phyloP scores from a whole-genome alignment of 2,113 vertebrate species.

The Cyprinodon brontotheroides region DNA sequence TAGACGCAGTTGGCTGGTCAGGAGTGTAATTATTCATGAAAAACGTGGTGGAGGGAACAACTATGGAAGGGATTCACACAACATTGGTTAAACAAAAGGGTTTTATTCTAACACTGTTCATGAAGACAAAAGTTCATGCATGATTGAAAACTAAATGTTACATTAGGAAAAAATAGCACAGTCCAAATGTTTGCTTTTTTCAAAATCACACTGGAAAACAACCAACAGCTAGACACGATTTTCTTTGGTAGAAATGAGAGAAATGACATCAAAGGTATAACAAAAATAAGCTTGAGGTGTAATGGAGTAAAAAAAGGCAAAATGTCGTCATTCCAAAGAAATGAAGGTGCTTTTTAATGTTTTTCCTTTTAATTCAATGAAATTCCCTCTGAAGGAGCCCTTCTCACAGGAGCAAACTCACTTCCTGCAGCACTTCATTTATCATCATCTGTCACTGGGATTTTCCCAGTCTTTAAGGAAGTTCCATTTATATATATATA shows the following conservation, averaged over 20 bases:
- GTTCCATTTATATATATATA: constrained; percentile 10
- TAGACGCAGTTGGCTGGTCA: too few relatives aligned
- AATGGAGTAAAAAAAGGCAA: constrained; percentile 26
- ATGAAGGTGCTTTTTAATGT: constrained; percentile 58
- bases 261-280: constrained; percentile 1
- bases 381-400: constrained; percentile 72
- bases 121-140: constrained; percentile 68
- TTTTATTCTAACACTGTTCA: constrained; percentile 59
- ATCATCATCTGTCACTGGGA: not conserved
- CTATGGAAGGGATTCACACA: constrained; percentile 1
- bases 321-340: constrained; percentile 18
- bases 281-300: constrained; percentile 15
- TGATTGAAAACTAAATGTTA: constrained; percentile 44
- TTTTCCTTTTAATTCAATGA: constrained; percentile 26
- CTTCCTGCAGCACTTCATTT: constrained; percentile 1
- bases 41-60: too few relatives aligned
- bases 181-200: constrained; percentile 10
- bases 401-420: constrained; percentile 58
- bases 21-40: too few relatives aligned
- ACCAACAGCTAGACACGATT: constrained; percentile 16
- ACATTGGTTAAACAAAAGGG: not conserved
- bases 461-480: not conserved
- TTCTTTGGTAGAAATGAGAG: constrained; percentile 69
- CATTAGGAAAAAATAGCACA: constrained; percentile 24
- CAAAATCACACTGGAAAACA: not conserved